Evolutionary conservation across 2,888 invertebrate genomes (phyloP).

Genomic region (Epinotia bilunana): DNA sequence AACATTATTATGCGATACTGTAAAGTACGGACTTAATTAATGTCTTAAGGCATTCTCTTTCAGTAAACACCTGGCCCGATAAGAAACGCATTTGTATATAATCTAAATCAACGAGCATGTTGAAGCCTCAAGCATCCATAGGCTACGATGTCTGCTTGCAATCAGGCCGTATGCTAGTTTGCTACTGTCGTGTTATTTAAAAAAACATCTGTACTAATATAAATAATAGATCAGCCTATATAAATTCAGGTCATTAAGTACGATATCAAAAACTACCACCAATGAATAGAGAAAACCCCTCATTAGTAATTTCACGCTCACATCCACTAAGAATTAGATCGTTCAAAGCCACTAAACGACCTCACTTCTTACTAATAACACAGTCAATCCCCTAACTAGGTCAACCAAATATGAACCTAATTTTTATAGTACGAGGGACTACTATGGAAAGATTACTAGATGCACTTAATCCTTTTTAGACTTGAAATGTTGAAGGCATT

Average conservation of each 20-base stretch:
- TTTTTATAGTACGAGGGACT: neutral
- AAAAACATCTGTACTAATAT: neutral
- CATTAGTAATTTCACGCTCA: slow-evolving; percentile 32
- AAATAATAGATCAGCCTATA: no score
- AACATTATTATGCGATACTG: no score
- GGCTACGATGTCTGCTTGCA: no score
- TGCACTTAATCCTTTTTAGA: neutral
- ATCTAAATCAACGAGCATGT: no score
- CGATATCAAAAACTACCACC: slow-evolving; percentile 1
- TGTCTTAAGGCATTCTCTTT: no score
- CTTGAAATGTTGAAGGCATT: neutral
- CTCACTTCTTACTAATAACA: neutral
- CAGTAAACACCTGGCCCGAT: no score
- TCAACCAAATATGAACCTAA: neutral
- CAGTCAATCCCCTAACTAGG: neutral
- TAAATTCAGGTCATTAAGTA: neutral
- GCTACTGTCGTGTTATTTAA: no score
- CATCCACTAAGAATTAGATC: slow-evolving; percentile 20
- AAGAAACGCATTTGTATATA: no score
- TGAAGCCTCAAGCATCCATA: no score
- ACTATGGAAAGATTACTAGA: neutral
- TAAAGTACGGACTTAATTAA: no score
- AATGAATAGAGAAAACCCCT: slow-evolving; percentile 15
- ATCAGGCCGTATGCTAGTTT: no score
- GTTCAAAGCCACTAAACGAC: slow-evolving; percentile 25